phyloP scores from a whole-genome alignment of 1,140 invertebrate species.

The Drosophila murphyi region DNA sequence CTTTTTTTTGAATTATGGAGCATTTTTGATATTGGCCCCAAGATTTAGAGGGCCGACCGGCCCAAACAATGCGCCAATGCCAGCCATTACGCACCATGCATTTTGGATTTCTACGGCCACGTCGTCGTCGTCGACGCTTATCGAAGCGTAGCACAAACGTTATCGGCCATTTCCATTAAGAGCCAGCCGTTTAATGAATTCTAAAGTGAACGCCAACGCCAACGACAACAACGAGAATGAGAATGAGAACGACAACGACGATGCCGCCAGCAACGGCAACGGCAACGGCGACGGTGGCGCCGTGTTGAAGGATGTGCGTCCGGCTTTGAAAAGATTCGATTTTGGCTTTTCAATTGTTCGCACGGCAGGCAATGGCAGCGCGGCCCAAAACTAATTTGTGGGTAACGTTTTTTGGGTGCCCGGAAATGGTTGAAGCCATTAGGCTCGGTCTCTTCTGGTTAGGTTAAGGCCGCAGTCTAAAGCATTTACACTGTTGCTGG shows the following conservation, averaged over 20 bases:
- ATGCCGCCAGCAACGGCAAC: conserved; percentile 11
- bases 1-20: conserved; percentile 76
- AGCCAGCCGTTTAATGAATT: conserved; percentile 81
- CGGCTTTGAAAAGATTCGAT: conserved; percentile 76
- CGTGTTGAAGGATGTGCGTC: conserved; percentile 56
- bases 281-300: background rate
- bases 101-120: conserved; percentile 47
- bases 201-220: conserved; percentile 58
- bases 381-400: conserved; percentile 77
- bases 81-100: conserved; percentile 53
- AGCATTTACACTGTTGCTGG: conserved; percentile 20
- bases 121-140: conserved; percentile 49
- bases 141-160: conserved; percentile 79
- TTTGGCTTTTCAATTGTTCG: conserved; percentile 79
- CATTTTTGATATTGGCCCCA: conserved; percentile 66
- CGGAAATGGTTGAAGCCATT: conserved; percentile 80
- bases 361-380: conserved; percentile 53
- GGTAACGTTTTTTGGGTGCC: conserved; percentile 73
- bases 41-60: conserved; percentile 31
- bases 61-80: conserved; percentile 60
- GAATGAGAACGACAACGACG: conserved; percentile 27
- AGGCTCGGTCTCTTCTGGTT: conserved; percentile 45
- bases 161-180: conserved; percentile 83
- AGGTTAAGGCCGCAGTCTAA: conserved; percentile 31
- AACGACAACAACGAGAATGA: conserved; percentile 32